Base-by-base conservation (phyloP, 2,113 vertebrate genomes). In the Xerus inauris region DNA sequence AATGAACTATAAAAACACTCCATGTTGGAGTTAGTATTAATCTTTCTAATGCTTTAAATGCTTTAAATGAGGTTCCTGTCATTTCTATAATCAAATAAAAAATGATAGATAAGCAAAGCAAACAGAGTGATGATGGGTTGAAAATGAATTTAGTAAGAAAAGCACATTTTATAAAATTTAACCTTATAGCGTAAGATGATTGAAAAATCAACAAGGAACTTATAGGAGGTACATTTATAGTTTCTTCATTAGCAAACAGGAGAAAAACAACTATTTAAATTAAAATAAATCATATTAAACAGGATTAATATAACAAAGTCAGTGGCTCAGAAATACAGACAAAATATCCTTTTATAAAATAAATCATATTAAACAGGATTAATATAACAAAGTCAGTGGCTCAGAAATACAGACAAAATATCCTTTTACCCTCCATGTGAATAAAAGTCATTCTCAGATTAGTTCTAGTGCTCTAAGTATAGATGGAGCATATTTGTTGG, bases 141-240 rank as follows among this genome's bases (percentile, higher is more conserved):
- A 73, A 72, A 79, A 91, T 47, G 45, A 45, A 42, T 2, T 80
- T 32, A 86, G 14, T 67, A 35, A 67, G 13, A 84, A 90, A 88
- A 88, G 35, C 10, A 82, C 22, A 45, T 42, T 84, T 75, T 89
- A 80, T 26, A 92, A 71, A 80, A 64, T 97, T 69, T 89, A 19
- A 84, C 32, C 82, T 79, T 72, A 38, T 28, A 35, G 20, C 84
- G 65, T 17, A 73, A 89, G 5, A 62, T 93, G 35, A 67, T 62
- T 67, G 45, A 65, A 65, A 77, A 85, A 49, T 8, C 49, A 93
- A 47, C 85, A 86, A 40, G n/a, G 7, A 30, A 65, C 10, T 47
- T 40, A 77, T 67, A 24, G 38, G 0, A 0, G 30, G 22, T 62
- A 62, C 10, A 45, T 82, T 62, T 49, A n/a, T 40, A 40, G 1